A percentile compares a stretch with the other conserved stretches of the same genome.
These are phyloP conservation scores for Drosophila kikkawai DNA, from an alignment of 1,140 invertebrate species.

Conservation along the genomic window DNA sequence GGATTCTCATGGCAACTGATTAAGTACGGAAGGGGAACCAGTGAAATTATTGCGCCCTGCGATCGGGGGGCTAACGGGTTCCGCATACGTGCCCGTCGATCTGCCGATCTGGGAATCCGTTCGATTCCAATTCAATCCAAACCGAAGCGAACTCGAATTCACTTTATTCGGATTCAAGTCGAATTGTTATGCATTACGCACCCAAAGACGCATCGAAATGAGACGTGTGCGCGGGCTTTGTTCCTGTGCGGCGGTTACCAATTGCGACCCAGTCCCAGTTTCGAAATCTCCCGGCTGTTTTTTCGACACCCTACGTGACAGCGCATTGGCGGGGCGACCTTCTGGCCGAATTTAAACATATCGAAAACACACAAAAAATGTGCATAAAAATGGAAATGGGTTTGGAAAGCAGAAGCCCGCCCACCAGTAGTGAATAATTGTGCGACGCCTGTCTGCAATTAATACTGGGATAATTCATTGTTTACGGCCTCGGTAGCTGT, in stretches of 20 bases:
- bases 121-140: constrained; percentile 21
- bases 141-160: constrained; percentile 40
- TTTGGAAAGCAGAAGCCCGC: constrained; percentile 14
- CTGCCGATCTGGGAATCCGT: constrained; percentile 24
- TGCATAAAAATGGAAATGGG: constrained; percentile 31
- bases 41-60: constrained; percentile 46
- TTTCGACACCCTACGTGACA: constrained; percentile 73
- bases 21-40: constrained; percentile 20
- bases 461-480: constrained; percentile 13
- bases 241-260: constrained; percentile 72
- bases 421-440: background rate
- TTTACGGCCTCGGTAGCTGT: background rate
- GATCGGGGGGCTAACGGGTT: constrained; percentile 47
- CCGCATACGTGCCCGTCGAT: constrained; percentile 49
- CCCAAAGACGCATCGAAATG: constrained; percentile 40
- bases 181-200: constrained; percentile 76
- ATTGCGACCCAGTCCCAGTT: constrained; percentile 77
- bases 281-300: constrained; percentile 54
- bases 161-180: constrained; percentile 9
- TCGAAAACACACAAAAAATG: constrained; percentile 10
- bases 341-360: constrained; percentile 19
- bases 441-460: constrained; percentile 26
- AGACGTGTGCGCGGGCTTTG: constrained; percentile 61
- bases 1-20: constrained; percentile 61
- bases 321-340: constrained; percentile 49